phyloP scores from a whole-genome alignment of 2,888 invertebrate species.

The Tenthredo amoena region DNA sequence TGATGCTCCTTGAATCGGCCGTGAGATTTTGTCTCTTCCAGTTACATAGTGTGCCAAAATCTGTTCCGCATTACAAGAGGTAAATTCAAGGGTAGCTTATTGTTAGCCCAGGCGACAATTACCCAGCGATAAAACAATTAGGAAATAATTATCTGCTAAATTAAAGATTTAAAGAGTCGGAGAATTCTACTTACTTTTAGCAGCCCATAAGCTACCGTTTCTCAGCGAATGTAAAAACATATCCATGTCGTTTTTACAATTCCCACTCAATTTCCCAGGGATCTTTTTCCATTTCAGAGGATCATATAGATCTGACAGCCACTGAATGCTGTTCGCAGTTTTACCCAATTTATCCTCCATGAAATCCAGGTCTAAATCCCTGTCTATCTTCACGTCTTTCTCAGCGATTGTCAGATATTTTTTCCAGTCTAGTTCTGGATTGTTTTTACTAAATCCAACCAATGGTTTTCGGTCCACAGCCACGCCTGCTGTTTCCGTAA shows the following conservation, averaged over 20 bases:
- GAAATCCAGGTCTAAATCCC: constrained; percentile 72
- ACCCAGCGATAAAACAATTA: constrained; percentile 38
- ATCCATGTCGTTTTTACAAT: constrained; percentile 81
- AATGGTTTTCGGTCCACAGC: constrained; percentile 56
- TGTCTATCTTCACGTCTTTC: constrained; percentile 61
- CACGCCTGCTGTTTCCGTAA: constrained; percentile 35
- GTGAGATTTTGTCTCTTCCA: neutral
- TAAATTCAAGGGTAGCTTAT: neutral
- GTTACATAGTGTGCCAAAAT: constrained; percentile 19
- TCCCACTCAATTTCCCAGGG: constrained; percentile 80
- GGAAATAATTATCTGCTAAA: constrained; percentile 2
- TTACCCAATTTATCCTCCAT: constrained; percentile 69
- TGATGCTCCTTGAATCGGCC: constrained; percentile 17
- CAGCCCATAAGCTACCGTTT: constrained; percentile 86
- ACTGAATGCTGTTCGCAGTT: constrained; percentile 80
- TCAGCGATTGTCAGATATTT: constrained; percentile 66
- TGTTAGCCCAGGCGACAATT: neutral
- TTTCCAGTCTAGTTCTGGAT: constrained; percentile 75
- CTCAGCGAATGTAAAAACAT: constrained; percentile 81
- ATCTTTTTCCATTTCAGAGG: constrained; percentile 82
- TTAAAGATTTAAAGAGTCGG: neutral
- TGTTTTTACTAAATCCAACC: constrained; percentile 70
- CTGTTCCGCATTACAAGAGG: neutral
- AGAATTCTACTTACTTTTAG: constrained; percentile 84
- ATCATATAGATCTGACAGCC: constrained; percentile 84